These are phyloP conservation scores for Drosophila longiperda DNA, from an alignment of 2,888 invertebrate species.

Conservation along the genomic window DNA sequence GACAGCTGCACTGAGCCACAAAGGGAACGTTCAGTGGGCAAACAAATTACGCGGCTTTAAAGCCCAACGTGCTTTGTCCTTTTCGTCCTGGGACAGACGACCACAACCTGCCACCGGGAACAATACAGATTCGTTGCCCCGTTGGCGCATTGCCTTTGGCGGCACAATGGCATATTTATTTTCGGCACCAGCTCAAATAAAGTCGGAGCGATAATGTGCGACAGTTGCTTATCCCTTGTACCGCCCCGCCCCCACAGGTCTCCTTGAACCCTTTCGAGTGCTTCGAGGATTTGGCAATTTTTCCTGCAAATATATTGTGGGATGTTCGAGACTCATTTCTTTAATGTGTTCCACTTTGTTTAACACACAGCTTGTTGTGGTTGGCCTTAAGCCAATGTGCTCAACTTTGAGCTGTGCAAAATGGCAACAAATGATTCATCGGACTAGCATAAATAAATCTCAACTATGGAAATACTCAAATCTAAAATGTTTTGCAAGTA, in stretches of 20 bases:
- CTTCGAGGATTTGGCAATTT: conserved; percentile 11
- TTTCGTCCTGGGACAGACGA: conserved; percentile 17
- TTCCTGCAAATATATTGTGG: conserved; percentile 31
- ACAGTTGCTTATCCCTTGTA: conserved; percentile 53
- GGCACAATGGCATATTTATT: conserved; percentile 68
- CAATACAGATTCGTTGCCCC: conserved; percentile 33
- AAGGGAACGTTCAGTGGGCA: conserved; percentile 41
- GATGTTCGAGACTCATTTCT: conserved; percentile 50
- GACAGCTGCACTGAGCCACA: conserved; percentile 26
- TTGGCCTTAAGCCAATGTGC: conserved; percentile 20
- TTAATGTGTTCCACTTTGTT: conserved; percentile 44
- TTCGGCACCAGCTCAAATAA: conserved; percentile 55
- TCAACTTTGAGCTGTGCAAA: neutral
- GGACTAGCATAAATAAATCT: neutral
- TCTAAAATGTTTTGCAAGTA: neutral
- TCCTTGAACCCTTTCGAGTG: conserved; percentile 31
- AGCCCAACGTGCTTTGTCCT: conserved; percentile 48
- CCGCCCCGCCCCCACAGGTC: neutral
- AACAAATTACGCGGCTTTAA: conserved; percentile 78
- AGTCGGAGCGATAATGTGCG: conserved; percentile 63
- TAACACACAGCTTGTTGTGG: conserved; percentile 24
- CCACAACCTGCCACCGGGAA: conserved; percentile 32
- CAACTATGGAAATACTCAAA: neutral
- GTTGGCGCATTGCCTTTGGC: conserved; percentile 45
- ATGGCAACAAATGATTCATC: conserved; percentile 23